Conservation (phyloP, 2,797 vertebrate genomes). For the Chrysocyon brachyurus region DNA sequence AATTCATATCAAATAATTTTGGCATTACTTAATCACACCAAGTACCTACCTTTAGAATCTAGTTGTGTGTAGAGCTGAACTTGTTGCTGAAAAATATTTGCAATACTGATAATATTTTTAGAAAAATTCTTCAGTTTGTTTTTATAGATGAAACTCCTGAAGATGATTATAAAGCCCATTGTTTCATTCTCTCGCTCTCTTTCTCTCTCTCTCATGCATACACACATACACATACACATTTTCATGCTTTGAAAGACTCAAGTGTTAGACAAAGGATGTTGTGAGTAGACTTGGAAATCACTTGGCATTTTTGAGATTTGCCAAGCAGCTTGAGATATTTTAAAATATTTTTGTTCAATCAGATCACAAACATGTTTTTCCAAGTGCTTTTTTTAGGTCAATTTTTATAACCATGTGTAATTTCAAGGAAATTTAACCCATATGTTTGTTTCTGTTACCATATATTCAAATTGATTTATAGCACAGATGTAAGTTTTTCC, state of each 20-base stretch:
- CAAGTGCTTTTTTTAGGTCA: constrained; percentile 73
- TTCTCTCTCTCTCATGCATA: background rate
- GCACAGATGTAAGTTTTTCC: constrained; percentile 70
- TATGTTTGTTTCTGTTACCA: constrained; percentile 77
- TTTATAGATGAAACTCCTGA: background rate
- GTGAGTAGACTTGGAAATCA: constrained; percentile 51
- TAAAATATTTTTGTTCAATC: constrained; percentile 74
- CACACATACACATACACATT: background rate
- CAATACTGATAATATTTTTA: background rate
- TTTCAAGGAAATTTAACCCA: constrained; percentile 83
- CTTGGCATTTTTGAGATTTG: constrained; percentile 70
- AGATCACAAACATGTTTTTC: constrained; percentile 76
- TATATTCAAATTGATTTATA: constrained; percentile 74
- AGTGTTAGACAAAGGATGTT: constrained; percentile 20
- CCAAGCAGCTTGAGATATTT: constrained; percentile 80
- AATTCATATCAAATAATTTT: background rate
- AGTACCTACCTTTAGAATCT: background rate
- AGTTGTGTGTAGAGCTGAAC: background rate
- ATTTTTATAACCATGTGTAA: constrained; percentile 81
- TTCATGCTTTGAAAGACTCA: constrained; percentile 16
- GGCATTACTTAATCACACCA: background rate
- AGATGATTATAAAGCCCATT: background rate
- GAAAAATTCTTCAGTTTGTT: background rate
- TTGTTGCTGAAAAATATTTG: background rate
- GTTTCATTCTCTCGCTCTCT: background rate